Base-by-base conservation (phyloP, 2,888 invertebrate genomes). In the Caenorhabditis sp. region DNA sequence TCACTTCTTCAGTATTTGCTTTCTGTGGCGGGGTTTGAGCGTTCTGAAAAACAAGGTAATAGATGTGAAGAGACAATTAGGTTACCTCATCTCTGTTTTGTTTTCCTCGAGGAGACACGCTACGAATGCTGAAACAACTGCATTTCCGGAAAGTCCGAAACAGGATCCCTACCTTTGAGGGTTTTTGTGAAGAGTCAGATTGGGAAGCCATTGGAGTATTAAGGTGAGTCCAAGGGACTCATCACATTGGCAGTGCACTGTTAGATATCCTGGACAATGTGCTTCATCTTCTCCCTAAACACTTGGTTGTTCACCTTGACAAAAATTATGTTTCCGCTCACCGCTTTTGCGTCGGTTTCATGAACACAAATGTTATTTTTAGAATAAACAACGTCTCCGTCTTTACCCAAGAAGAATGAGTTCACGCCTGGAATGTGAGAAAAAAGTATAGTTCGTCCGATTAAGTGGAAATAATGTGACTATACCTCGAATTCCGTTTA, bases 301-400 rank as follows among this genome's bases (percentile, higher is more conserved):
- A 47, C 19, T 56, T 28, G 64, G 26, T 35, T 56, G 1, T 24
- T 35, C n/a, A 14, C n/a, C 1, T 24, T 22, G 19, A n/a, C 22
- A 64, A 44, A 5, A 24, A 38, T 22, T 31, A 26, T 35, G 44
- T 44, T n/a, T 82, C 10, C 14, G 51, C 82, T 73, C 70, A 85
- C 88, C 74, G 68, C 75, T 59, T 84, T 84, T 14, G 75, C 80
- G 51, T 66, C 74, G 58, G 96, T 96, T 7, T 97, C 97, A 94
- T 98, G 97, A 59, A 98, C 97, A 93, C 97, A 98, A 44, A 98
- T 97, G 93, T 98, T 97, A 93, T 98, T 98, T 94, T 97, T 98
- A 77, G 94, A 94, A 89, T 93, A 94, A 61, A 94, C 93, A 19
- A 94, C 93, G 88, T 94, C 94, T 14, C 94, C 94, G 89, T 94